Evolutionary conservation across 1,140 invertebrate genomes (phyloP), one percentile per base, ranked within the genome.

Genomic region (Sitobion miscanthi): DNA sequence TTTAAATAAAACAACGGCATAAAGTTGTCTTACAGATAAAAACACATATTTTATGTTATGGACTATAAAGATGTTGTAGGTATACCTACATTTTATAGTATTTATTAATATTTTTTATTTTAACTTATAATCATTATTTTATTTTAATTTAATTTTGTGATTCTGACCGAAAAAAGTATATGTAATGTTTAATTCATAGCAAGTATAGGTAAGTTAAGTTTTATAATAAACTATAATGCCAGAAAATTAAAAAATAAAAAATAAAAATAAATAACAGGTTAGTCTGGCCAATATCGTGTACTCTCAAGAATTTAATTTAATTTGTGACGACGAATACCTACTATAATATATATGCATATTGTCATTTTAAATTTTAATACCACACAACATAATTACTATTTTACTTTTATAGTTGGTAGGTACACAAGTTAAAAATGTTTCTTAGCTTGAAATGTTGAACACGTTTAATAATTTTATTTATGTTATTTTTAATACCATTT

Each of bases 71-170:
- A 47, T n/a, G 1, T n/a, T 86, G 1, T n/a, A 77, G 62, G 62
- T 69, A 42, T 57, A 54, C 5, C 4, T 83, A 47, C 23, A 30
- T 86, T 30, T 30, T 83, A 42, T 45, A 0, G 8, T 85, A 42
- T 42, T 85, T 30, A 86, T 47, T 86, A 86, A 86, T 47, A 86
- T 30, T 86, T 86, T 86, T 86, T 4, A 86, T 47, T 86, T 86
- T 30, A 47, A 1, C 5, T 86, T 86, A 30, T 20, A 47, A 86
- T 86, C 8, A 25, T 86, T 86, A 86, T 45, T 30, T 86, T 30
- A 86, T 86, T 86, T 30, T 47, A 47, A 45, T 86, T 86, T 86
- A 86, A 47, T 42, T 86, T 86, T 47, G 30, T 11, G 85, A 30
- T 30, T 47, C 45, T 30, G 0, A 7, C 4, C 4, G 3, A 17